phyloP scores from a whole-genome alignment of 2,113 vertebrate genomes.

The Chaetorhynchus papuensis region DNA sequence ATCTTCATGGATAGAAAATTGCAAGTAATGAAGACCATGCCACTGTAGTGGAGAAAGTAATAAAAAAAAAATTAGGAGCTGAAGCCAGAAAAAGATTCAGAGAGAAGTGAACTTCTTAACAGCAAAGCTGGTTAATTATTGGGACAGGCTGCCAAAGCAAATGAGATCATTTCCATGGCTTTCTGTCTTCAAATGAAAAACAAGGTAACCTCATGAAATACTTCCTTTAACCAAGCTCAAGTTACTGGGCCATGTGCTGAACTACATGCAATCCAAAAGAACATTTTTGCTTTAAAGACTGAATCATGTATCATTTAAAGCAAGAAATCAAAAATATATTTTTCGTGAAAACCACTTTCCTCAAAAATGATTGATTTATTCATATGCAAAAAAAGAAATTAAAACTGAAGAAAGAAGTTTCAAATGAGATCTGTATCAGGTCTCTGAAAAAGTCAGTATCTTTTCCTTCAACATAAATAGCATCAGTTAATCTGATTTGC shows the following conservation, averaged over 20 bases:
- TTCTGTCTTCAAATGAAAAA: not conserved
- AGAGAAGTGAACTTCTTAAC: not conserved
- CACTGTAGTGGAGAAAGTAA: not conserved
- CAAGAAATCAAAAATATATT: not conserved
- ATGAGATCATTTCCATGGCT: not conserved
- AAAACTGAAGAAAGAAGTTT: not conserved
- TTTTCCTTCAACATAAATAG: not conserved
- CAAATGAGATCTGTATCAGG: not conserved
- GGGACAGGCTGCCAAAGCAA: not conserved
- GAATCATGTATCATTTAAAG: not conserved
- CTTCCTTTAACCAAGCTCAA: not conserved
- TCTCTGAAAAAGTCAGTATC: not conserved
- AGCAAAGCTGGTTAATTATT: not conserved
- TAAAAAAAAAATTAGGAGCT: not conserved
- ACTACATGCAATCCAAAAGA: not conserved
- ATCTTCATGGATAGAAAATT: not conserved
- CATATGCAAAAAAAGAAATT: not conserved
- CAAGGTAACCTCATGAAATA: not conserved
- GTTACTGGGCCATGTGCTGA: not conserved
- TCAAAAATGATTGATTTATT: not conserved
- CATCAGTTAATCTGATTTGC: not conserved
- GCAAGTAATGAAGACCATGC: not conserved
- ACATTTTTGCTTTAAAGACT: not conserved
- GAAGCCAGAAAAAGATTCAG: not conserved
- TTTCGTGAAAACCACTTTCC: not conserved